Conservation (phyloP, 2,888 invertebrate species). For the Philereme vetulata region DNA sequence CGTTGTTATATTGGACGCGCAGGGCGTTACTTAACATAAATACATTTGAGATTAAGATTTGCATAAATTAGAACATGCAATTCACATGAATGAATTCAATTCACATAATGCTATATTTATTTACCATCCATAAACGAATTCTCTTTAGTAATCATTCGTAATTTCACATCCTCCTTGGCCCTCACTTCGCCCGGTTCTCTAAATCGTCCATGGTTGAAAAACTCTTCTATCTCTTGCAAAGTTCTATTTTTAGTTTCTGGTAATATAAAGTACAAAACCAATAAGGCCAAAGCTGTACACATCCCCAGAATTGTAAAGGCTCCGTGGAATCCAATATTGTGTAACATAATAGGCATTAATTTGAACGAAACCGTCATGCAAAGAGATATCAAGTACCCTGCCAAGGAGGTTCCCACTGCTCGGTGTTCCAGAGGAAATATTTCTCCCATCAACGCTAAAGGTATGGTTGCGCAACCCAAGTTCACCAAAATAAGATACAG, state of each 20-base stretch:
- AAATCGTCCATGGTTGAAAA: too few relatives aligned
- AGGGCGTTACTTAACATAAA: too few relatives aligned
- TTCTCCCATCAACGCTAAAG: conserved; percentile 62
- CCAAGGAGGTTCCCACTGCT: conserved; percentile 51
- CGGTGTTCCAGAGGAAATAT: conserved; percentile 62
- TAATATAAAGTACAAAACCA: conserved; percentile 44
- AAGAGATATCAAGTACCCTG: conserved; percentile 51
- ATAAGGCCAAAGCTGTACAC: conserved; percentile 37
- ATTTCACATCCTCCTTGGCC: too few relatives aligned
- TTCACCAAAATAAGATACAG: conserved; percentile 59
- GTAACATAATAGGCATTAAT: conserved; percentile 48
- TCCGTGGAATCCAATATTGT: conserved; percentile 45
- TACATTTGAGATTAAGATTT: too few relatives aligned
- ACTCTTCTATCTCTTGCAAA: too few relatives aligned
- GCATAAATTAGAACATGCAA: too few relatives aligned
- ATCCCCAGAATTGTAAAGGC: conserved; percentile 47
- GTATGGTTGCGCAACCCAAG: conserved; percentile 63
- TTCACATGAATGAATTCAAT: too few relatives aligned
- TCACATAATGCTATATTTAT: too few relatives aligned
- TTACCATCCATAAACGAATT: too few relatives aligned
- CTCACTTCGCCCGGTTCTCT: too few relatives aligned
- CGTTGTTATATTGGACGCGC: too few relatives aligned
- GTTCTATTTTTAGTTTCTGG: conserved; percentile 16
- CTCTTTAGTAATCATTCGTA: too few relatives aligned
- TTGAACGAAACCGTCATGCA: conserved; percentile 52